Base-by-base conservation (phyloP, 2,888 invertebrate species). In the Caenorhabditis sp. region DNA sequence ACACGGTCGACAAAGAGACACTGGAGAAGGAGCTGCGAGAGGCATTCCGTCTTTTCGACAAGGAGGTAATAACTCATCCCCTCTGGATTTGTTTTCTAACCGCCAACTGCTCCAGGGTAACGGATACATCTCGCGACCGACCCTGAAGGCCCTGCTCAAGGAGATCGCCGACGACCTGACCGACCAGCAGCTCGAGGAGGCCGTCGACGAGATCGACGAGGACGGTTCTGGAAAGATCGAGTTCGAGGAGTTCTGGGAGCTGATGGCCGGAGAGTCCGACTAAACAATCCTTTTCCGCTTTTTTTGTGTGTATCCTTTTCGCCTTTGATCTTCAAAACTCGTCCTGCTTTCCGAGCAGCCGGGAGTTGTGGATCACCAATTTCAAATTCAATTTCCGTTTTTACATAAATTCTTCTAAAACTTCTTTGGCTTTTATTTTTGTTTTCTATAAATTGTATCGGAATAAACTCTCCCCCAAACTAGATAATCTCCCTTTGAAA, bases 1-100 rank as follows among this genome's bases (percentile, higher is more conserved):
- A 88, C 82, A 88, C 88, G 9, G 88, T 91, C 59, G 87, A 99
- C 90, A 90, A 83, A 87, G 98, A 98, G 91, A 95, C 95, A 61
- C 93, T 96, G 93, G 95, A 97, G 90, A 95, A 97, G 90, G 98
- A 99, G 91, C 92, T 99, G 81, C 93, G 96, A 89, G 98, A 99
- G 92, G 98, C 98, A 65, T 99, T 99, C 93, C 94, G 98, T 90
- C 93, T 99, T 87, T 95, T 99, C 91, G 98, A 99, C 91, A 98
- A 97, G 92, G 95, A 95, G 81, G 86, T 84, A 11, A 37, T 8
- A 15, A 13, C 20, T 17, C 17, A 13, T 17, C 1, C 13, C 3
- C 24, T 17, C 9, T 45, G 17, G 26, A 13, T 13, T 17, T 24
- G 8, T n/a, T n/a, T n/a, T n/a, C n/a, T n/a, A n/a, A n/a, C n/a